A percentile compares a stretch with the other conserved stretches of the same genome.
phyloP scores from a whole-genome alignment of 2,797 vertebrate species.

The Sebastes steindachneri region DNA sequence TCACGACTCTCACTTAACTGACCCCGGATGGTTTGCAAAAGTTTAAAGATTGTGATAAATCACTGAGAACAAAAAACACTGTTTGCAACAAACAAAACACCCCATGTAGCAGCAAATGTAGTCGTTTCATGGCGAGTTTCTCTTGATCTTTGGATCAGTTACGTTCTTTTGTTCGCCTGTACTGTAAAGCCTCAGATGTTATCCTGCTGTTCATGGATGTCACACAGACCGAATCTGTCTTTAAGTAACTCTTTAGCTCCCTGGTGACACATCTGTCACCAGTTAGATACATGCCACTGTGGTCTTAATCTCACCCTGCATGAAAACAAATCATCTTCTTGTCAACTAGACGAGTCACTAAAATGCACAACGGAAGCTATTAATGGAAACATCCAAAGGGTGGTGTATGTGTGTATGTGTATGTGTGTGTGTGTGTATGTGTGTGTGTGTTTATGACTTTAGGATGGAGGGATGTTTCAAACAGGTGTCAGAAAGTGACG shows the following conservation, averaged over 20 bases:
- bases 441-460: neutral
- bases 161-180: neutral
- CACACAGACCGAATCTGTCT: neutral
- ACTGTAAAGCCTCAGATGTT: neutral
- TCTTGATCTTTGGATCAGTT: conserved; percentile 18
- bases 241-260: conserved; percentile 9
- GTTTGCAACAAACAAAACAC: conserved; percentile 13
- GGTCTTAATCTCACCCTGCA: conserved; percentile 24
- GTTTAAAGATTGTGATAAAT: conserved; percentile 41
- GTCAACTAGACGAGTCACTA: conserved; percentile 14
- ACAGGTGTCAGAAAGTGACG: conserved; percentile 1
- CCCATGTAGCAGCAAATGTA: neutral
- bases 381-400: conserved; percentile 15
- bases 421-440: neutral
- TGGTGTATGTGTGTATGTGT: neutral
- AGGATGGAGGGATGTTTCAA: neutral
- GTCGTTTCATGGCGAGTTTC: neutral
- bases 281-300: conserved; percentile 8
- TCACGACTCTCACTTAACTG: conserved; percentile 39
- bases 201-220: conserved; percentile 17
- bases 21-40: neutral
- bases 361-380: conserved; percentile 7
- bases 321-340: conserved; percentile 34
- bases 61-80: neutral
- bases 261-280: conserved; percentile 12